Conservation (phyloP, 2,797 vertebrate species). For the Acanthurus leucopareius region DNA sequence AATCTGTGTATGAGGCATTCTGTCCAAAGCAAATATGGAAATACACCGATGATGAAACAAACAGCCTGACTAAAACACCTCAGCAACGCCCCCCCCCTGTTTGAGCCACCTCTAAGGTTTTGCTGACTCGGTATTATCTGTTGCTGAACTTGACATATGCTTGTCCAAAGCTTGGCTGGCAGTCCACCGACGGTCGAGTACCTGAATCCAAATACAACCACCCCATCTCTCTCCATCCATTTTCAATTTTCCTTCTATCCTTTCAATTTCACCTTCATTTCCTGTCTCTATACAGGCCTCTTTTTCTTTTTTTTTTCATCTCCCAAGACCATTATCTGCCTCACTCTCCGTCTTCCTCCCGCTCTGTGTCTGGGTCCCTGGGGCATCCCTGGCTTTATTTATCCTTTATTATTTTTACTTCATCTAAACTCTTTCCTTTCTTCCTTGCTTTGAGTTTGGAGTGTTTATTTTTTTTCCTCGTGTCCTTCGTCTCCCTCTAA, state of each 20-base stretch:
- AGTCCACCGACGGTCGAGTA: constrained; percentile 14
- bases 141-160: constrained; percentile 19
- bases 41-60: background rate
- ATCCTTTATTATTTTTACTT: constrained; percentile 49
- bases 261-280: constrained; percentile 75
- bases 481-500: background rate
- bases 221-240: constrained; percentile 34
- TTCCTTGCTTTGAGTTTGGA: background rate
- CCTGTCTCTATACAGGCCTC: constrained; percentile 44
- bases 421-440: constrained; percentile 39
- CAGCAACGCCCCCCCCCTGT: background rate
- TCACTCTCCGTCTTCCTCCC: constrained; percentile 25
- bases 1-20: background rate
- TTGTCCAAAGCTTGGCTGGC: constrained; percentile 30
- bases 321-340: constrained; percentile 63
- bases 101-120: constrained; percentile 2
- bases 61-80: background rate
- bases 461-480: constrained; percentile 31
- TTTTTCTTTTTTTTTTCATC: constrained; percentile 49
- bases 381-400: constrained; percentile 63
- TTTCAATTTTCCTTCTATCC: constrained; percentile 65
- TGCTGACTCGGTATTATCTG: constrained; percentile 27
- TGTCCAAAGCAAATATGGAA: background rate
- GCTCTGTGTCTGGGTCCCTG: constrained; percentile 36
- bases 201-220: constrained; percentile 40